Evolutionary conservation across 2,113 vertebrate genomes (phyloP).

Genomic region (Fulica atra): DNA sequence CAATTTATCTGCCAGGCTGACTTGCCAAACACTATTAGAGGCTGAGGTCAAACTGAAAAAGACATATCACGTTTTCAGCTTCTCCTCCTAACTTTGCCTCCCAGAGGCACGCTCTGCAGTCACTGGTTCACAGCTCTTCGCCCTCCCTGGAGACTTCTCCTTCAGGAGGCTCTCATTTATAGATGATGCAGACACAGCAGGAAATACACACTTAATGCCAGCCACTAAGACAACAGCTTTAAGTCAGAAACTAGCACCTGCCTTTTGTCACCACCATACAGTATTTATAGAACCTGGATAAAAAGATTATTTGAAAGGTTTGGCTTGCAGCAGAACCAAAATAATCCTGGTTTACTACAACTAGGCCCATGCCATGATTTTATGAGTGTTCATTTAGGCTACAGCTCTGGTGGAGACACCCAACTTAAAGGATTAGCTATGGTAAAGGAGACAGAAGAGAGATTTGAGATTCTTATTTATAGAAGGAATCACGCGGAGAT

Average conservation of each 20-base stretch:
- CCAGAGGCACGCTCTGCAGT: neutral
- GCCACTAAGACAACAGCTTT: neutral
- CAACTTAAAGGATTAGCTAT: slow-evolving; percentile 4
- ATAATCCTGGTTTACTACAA: slow-evolving; percentile 10
- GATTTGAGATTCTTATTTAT: slow-evolving; percentile 34
- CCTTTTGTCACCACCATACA: neutral
- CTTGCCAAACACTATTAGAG: slow-evolving; percentile 61
- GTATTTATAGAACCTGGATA: neutral
- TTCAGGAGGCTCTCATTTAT: slow-evolving; percentile 35
- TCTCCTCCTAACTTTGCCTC: slow-evolving; percentile 14
- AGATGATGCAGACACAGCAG: neutral
- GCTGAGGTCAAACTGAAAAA: slow-evolving; percentile 65
- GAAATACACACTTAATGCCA: slow-evolving; percentile 9
- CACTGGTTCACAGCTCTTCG: slow-evolving; percentile 18
- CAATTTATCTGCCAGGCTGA: slow-evolving; percentile 47
- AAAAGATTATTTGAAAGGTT: neutral
- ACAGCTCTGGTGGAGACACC: neutral
- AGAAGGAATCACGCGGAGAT: neutral
- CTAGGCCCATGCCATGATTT: neutral
- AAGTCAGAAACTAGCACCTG: slow-evolving; percentile 21
- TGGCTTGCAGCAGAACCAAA: slow-evolving; percentile 12
- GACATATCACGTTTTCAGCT: slow-evolving; percentile 33
- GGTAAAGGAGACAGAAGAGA: neutral
- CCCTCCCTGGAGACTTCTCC: slow-evolving; percentile 1
- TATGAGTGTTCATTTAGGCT: slow-evolving; percentile 9